A percentile compares a stretch with the other conserved stretches of the same genome.
phyloP scores from a whole-genome alignment of 2,888 invertebrate genomes.

The Folsomia manolachei region DNA sequence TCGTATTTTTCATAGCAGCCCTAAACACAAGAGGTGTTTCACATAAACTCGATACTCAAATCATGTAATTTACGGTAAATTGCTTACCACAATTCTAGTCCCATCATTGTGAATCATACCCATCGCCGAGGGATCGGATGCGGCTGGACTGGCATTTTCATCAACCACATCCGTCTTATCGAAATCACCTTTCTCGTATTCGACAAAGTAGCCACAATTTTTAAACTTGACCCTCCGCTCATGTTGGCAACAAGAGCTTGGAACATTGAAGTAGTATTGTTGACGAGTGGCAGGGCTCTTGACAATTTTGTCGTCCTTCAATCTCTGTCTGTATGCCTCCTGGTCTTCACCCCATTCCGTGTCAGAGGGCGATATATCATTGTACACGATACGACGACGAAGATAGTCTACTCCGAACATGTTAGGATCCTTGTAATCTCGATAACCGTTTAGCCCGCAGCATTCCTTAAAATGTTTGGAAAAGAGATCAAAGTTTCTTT shows the following conservation, averaged over 20 bases:
- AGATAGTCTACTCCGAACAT: not conserved
- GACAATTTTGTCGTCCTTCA: not conserved
- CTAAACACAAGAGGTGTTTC: not conserved
- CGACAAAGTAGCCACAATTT: not conserved
- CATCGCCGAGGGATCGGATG: not conserved
- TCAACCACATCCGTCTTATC: not conserved
- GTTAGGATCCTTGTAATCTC: not conserved
- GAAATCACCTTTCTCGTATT: not conserved
- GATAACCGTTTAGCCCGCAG: not conserved
- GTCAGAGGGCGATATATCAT: not conserved
- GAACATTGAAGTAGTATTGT: not conserved
- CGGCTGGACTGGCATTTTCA: not conserved
- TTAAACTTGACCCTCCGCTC: not conserved
- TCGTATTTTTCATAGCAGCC: slow-evolving; percentile 3
- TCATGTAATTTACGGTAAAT: too few relatives aligned
- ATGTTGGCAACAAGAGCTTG: not conserved
- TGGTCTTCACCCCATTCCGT: not conserved
- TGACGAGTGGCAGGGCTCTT: not conserved
- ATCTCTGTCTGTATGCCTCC: not conserved
- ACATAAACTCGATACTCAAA: not conserved
- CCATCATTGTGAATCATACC: not conserved
- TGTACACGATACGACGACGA: not conserved
- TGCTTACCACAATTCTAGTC: too few relatives aligned
- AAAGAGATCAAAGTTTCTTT: not conserved
- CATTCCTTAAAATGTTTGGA: not conserved